phyloP scores from a whole-genome alignment of 1,140 invertebrate species.

The Heliconius congener region DNA sequence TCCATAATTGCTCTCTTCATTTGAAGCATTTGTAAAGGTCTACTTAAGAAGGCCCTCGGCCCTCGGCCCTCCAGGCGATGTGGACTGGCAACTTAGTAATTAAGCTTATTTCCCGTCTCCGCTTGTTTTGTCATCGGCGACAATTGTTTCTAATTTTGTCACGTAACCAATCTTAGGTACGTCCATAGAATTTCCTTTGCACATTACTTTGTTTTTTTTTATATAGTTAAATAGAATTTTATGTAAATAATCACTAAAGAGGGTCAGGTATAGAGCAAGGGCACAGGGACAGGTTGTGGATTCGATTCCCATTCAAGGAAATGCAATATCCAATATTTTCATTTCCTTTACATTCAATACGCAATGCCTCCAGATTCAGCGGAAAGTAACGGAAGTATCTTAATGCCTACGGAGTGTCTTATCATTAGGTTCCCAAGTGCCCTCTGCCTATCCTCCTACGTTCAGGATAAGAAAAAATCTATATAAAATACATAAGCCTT shows the following conservation, averaged over 20 bases:
- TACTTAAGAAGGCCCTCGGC: slow-evolving; percentile 66
- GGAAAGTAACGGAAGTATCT: too few species aligned
- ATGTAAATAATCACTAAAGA: too few species aligned
- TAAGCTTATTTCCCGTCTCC: slow-evolving; percentile 75
- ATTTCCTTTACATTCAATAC: too few species aligned
- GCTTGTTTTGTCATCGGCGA: slow-evolving; percentile 73
- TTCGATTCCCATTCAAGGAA: too few species aligned
- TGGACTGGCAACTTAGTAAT: slow-evolving; percentile 77
- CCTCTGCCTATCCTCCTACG: too few species aligned
- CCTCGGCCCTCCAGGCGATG: slow-evolving; percentile 67
- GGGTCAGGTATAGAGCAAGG: too few species aligned
- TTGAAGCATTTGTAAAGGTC: slow-evolving; percentile 70
- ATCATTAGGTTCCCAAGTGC: too few species aligned
- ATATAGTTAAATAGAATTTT: not conserved
- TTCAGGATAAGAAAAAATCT: not conserved
- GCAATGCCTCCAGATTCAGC: too few species aligned
- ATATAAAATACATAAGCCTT: not conserved
- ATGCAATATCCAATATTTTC: too few species aligned
- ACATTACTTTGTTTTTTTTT: not conserved
- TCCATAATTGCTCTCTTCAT: slow-evolving; percentile 73
- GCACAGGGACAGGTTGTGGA: too few species aligned
- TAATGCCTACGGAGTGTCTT: too few species aligned
- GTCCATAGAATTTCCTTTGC: not conserved
- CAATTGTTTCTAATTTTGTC: slow-evolving; percentile 59
- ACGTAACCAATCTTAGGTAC: slow-evolving; percentile 30